Evolutionary conservation across 2,888 invertebrate genomes (phyloP).

Genomic region (Mantis religiosa): DNA sequence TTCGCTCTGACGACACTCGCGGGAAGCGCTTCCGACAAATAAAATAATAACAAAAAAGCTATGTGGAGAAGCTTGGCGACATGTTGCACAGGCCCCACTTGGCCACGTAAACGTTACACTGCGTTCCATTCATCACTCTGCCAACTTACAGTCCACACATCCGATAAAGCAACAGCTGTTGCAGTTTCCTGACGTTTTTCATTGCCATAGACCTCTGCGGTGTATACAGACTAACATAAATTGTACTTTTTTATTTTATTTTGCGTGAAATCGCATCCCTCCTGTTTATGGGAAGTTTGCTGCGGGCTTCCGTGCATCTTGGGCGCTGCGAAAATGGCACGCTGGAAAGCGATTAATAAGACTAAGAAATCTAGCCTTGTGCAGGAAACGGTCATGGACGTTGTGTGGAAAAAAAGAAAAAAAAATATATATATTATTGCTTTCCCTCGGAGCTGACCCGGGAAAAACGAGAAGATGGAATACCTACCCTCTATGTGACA

Average conservation of each 20-base stretch:
- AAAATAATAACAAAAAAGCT: neutral
- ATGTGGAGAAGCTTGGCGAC: neutral
- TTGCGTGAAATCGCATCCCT: neutral
- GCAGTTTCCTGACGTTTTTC: neutral
- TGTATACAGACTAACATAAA: neutral
- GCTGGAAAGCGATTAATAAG: neutral
- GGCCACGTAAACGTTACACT: neutral
- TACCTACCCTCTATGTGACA: neutral
- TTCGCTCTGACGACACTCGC: neutral
- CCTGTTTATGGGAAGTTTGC: neutral
- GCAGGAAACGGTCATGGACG: neutral
- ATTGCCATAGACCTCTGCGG: neutral
- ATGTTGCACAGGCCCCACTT: neutral
- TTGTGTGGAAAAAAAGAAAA: neutral
- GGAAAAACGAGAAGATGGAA: neutral
- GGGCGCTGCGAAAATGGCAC: neutral
- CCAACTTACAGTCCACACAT: neutral
- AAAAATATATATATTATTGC: neutral
- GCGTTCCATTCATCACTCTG: neutral
- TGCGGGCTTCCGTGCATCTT: neutral
- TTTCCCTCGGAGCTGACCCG: neutral
- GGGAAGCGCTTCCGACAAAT: neutral
- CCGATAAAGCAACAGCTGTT: neutral
- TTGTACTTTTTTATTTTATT: neutral
- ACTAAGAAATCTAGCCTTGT: neutral